These are phyloP conservation scores for Periophthalmus modestus DNA, from an alignment of 2,113 vertebrate species.

Conservation along the genomic window DNA sequence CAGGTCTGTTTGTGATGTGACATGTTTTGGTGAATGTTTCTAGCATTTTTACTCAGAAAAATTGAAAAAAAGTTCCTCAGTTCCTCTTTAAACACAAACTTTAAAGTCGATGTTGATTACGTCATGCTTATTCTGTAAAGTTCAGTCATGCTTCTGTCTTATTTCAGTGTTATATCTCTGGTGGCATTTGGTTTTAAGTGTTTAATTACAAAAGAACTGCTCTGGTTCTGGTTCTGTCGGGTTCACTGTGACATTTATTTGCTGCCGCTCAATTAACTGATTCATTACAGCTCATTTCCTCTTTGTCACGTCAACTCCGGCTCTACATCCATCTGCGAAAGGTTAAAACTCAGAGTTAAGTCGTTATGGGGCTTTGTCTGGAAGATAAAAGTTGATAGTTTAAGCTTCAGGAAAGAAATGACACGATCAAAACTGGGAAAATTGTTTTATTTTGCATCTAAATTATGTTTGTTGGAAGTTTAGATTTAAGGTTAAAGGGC, in stretches of 20 bases:
- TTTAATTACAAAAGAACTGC: not conserved
- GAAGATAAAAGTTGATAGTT: not conserved
- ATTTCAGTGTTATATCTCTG: not conserved
- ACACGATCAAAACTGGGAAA: no score
- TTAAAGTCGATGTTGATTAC: not conserved
- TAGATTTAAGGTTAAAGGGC: no score
- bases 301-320: not conserved
- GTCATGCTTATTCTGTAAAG: not conserved
- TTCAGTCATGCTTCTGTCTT: not conserved
- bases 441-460: no score
- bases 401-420: not conserved
- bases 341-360: not conserved
- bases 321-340: not conserved
- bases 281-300: constrained; percentile 3
- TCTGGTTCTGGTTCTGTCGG: no score
- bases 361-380: not conserved
- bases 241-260: not conserved
- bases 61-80: not conserved
- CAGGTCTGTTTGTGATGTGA: no score
- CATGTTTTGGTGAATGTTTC: no score
- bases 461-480: no score
- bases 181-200: not conserved
- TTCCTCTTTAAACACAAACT: not conserved
- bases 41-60: no score
- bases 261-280: not conserved